A percentile compares a stretch with the other conserved stretches of the same genome.
Evolutionary conservation across 2,888 invertebrate species (phyloP).

Genomic region (Drosophila anomalata): DNA sequence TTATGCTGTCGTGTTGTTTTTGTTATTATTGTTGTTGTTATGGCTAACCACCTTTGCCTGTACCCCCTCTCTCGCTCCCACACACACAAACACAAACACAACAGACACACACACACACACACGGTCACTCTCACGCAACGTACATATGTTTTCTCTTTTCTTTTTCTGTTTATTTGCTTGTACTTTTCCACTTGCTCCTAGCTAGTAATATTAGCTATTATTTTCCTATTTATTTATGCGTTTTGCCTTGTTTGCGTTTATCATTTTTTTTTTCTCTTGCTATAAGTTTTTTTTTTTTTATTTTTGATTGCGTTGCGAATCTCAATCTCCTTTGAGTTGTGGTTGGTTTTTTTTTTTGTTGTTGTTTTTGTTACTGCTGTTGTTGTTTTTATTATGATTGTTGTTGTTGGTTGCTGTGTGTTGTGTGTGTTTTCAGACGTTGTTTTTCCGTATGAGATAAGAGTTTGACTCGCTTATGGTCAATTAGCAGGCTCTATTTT

Average conservation of each 20-base stretch:
- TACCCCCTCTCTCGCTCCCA: conserved; percentile 19
- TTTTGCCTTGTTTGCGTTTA: conserved; percentile 23
- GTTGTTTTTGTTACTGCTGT: conserved; percentile 18
- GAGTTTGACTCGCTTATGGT: background rate
- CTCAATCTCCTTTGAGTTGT: conserved; percentile 65
- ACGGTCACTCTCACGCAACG: conserved; percentile 54
- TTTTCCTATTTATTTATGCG: conserved; percentile 55
- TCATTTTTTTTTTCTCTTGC: background rate
- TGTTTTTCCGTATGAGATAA: conserved; percentile 24
- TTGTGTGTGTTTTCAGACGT: conserved; percentile 45
- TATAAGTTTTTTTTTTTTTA: conserved; percentile 26
- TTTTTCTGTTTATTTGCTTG: conserved; percentile 54
- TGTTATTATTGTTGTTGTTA: conserved; percentile 46
- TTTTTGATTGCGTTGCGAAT: conserved; percentile 77
- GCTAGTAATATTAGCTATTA: conserved; percentile 38
- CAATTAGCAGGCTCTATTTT: conserved; percentile 4
- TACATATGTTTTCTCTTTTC: conserved; percentile 58
- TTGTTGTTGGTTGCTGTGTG: conserved; percentile 44
- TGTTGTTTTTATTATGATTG: conserved; percentile 32
- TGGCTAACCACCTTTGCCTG: conserved; percentile 61
- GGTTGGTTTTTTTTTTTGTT: conserved; percentile 36
- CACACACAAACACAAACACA: conserved; percentile 15
- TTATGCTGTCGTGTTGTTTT: conserved; percentile 43
- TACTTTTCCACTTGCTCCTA: conserved; percentile 47
- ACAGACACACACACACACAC: background rate